Conservation (phyloP, 2,797 vertebrate species). For the Philypnodon macrostomus region DNA sequence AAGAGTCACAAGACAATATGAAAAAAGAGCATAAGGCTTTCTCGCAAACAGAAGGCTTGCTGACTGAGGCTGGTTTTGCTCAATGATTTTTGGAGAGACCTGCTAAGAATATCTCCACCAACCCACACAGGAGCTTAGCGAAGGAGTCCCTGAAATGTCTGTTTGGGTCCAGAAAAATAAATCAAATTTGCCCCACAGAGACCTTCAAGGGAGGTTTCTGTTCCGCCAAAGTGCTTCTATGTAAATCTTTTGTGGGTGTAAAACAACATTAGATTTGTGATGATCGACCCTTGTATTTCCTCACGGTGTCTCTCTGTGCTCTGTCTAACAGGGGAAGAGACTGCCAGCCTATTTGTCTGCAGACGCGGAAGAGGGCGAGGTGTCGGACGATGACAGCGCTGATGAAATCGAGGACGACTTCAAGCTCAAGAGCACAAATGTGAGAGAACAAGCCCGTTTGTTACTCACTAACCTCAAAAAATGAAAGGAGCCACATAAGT, state of each 20-base stretch:
- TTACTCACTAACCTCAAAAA: too few species aligned
- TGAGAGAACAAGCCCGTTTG: conserved; percentile 72
- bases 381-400: conserved; percentile 96
- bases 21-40: conserved; percentile 15
- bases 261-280: not conserved
- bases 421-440: conserved; percentile 89
- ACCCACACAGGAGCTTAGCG: conserved; percentile 52
- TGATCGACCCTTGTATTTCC: not conserved
- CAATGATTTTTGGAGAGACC: conserved; percentile 36
- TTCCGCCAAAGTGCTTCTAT: not conserved
- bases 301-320: conserved; percentile 5
- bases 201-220: conserved; percentile 1
- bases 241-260: not conserved
- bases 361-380: conserved; percentile 95
- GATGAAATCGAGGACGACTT: conserved; percentile 98
- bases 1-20: conserved; percentile 28
- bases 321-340: conserved; percentile 85
- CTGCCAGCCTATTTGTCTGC: conserved; percentile 87
- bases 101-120: conserved; percentile 58
- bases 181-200: conserved; percentile 8
- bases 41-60: conserved; percentile 18
- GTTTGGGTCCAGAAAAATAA: conserved; percentile 28
- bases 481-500: too few species aligned
- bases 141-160: conserved; percentile 46
- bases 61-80: conserved; percentile 21